A percentile compares a stretch with the other conserved stretches of the same genome.
Evolutionary conservation across 2,113 vertebrate genomes (phyloP).

Genomic region (Tachuris rubrigastra): DNA sequence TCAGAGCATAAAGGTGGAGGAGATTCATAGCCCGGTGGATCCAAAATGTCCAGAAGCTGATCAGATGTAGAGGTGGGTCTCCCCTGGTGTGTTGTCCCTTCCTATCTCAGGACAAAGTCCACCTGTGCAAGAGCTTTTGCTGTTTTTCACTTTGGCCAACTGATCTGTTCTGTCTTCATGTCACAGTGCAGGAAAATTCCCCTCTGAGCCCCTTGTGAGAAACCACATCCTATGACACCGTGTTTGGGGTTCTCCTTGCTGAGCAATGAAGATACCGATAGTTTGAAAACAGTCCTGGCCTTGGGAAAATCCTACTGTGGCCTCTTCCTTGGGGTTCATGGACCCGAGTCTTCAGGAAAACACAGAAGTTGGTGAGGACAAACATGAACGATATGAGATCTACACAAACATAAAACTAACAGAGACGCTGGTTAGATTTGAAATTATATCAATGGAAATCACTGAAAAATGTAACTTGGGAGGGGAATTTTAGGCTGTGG

Average conservation of each 20-base stretch:
- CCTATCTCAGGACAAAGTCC: not conserved
- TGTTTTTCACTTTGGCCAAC: not conserved
- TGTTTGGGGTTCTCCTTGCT: not conserved
- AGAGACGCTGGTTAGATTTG: not conserved
- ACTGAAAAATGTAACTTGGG: not conserved
- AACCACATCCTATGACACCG: not conserved
- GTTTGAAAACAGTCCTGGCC: not conserved
- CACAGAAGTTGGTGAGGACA: not conserved
- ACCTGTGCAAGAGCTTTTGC: not conserved
- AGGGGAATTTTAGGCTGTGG: not conserved
- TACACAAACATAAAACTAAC: not conserved
- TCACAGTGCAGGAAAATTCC: not conserved
- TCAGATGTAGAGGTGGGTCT: not conserved
- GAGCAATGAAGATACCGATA: not conserved
- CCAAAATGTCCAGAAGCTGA: not conserved
- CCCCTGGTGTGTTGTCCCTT: not conserved
- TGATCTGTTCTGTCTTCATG: not conserved
- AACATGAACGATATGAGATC: not conserved
- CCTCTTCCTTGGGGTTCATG: not conserved
- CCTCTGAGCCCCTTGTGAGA: not conserved
- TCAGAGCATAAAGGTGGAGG: not conserved
- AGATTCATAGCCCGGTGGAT: not conserved
- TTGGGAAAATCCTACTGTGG: not conserved
- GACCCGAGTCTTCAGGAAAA: not conserved
- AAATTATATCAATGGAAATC: not conserved